Evolutionary conservation across 2,888 invertebrate species (phyloP).

Genomic region (Neocrepidodera transversa): DNA sequence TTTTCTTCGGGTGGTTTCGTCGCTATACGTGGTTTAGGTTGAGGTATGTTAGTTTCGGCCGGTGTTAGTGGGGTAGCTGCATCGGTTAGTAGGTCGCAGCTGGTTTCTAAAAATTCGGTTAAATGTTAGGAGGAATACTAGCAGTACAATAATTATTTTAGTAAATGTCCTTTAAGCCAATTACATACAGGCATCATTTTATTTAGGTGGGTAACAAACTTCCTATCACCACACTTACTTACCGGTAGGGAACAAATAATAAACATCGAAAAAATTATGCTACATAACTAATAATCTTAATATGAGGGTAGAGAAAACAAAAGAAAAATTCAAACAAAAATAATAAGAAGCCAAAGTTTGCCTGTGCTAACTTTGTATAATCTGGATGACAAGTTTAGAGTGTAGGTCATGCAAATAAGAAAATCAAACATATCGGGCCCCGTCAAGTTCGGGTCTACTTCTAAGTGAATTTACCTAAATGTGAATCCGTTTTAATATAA

Average conservation of each 20-base stretch:
- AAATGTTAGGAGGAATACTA: conserved; percentile 57
- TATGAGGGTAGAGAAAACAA: conserved; percentile 31
- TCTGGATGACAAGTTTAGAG: conserved; percentile 26
- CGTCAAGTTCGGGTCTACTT: conserved; percentile 45
- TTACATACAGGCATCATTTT: conserved; percentile 49
- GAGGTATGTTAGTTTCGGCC: conserved; percentile 58
- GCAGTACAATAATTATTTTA: conserved; percentile 47
- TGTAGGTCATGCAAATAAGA: conserved; percentile 47
- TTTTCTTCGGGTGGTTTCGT: conserved; percentile 38
- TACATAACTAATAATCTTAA: conserved; percentile 41
- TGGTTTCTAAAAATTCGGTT: conserved; percentile 60
- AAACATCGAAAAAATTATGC: conserved; percentile 41
- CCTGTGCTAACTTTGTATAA: conserved; percentile 46
- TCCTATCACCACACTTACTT: conserved; percentile 40
- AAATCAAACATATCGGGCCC: conserved; percentile 60
- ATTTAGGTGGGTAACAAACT: conserved; percentile 21
- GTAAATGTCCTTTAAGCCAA: conserved; percentile 33
- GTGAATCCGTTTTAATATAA: conserved; percentile 20
- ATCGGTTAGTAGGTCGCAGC: conserved; percentile 56
- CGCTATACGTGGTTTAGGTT: conserved; percentile 62
- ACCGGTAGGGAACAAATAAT: conserved; percentile 34
- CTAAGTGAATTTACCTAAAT: conserved; percentile 38
- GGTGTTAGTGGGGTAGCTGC: conserved; percentile 53
- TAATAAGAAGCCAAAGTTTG: conserved; percentile 53
- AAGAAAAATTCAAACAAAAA: conserved; percentile 35